A percentile compares a stretch with the other conserved stretches of the same genome.
These are phyloP conservation scores for Lepeophtheirus nordmannii DNA, from an alignment of 2,888 invertebrate genomes.

Conservation along the genomic window DNA sequence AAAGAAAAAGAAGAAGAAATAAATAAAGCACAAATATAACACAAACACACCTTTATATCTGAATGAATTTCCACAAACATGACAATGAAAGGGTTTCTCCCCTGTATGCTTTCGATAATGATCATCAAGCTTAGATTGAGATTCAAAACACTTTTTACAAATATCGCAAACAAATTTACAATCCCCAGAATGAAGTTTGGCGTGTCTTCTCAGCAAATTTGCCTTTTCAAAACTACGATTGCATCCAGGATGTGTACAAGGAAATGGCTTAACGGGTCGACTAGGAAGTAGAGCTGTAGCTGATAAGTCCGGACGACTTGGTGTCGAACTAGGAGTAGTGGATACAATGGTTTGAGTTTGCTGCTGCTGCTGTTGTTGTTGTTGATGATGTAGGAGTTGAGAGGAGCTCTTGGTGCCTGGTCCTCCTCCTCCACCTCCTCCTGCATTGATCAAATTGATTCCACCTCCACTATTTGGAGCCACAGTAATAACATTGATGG, in stretches of 20 bases:
- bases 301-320: not conserved
- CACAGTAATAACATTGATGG: not conserved
- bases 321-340: not conserved
- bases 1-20: not conserved
- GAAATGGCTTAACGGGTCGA: conserved; percentile 7
- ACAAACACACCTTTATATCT: conserved; percentile 23
- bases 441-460: not conserved
- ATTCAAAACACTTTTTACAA: conserved; percentile 24
- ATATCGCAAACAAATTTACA: conserved; percentile 25
- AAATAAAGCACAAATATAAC: not conserved
- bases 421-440: not conserved
- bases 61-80: conserved; percentile 23
- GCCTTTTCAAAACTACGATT: conserved; percentile 18
- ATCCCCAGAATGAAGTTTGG: conserved; percentile 21
- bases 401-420: too few relatives aligned
- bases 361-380: conserved; percentile 8
- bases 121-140: conserved; percentile 23
- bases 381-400: not conserved
- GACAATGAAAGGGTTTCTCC: conserved; percentile 21
- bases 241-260: conserved; percentile 10
- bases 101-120: conserved; percentile 24
- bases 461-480: not conserved
- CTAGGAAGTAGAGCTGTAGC: conserved; percentile 10
- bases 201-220: conserved; percentile 15
- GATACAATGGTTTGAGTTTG: not conserved